Base-by-base conservation (phyloP, 2,797 vertebrate species). In the Channallabes apus region DNA sequence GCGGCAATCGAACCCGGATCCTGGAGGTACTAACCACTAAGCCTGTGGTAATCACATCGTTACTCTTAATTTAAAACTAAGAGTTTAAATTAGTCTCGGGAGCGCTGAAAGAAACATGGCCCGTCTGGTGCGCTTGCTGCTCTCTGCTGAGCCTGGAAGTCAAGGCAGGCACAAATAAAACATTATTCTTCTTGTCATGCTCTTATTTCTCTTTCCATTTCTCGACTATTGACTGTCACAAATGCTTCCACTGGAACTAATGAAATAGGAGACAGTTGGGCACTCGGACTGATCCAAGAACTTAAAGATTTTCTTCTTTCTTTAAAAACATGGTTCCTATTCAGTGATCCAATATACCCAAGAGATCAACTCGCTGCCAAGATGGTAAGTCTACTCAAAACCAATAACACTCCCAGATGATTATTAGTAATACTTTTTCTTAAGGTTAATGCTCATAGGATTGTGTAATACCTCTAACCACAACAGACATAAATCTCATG, bases 141-240 rank as follows among this genome's bases (percentile, higher is more conserved):
- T 72, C 27, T 54, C 41, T 29, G 35, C 41, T 69, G 27, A 38
- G 27, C 27, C 61, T 11, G 2, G 27, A 67, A 18, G 32, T 67
- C 58, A 80, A 64, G 12, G 29, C 65, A 15, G 32, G 24, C 62
- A 20, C 46, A 58, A 77, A 59, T 46, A 75, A 76, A 67, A 24
- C 61, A 38, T 38, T 58, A 3, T 84, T 67, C 18, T 18, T 59
- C 46, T 68, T 68, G 75, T 46, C 54, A 78, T 54, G 59, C 68
- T 62, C 17, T 38, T 59, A 64, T 69, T n/a, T 32, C 59, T 58
- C 22, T 38, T 83, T 41, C 76, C 80, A 68, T 73, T 82, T 18
- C 62, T 59, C 32, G 35, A 78, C 29, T 58, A 41, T 41, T 18
- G 54, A 51, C 15, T 27, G n/a, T 75, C 46, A 75, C 64, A 71